These are phyloP conservation scores for Timema cristinae DNA, from an alignment of 2,888 invertebrate species.

Conservation along the genomic window DNA sequence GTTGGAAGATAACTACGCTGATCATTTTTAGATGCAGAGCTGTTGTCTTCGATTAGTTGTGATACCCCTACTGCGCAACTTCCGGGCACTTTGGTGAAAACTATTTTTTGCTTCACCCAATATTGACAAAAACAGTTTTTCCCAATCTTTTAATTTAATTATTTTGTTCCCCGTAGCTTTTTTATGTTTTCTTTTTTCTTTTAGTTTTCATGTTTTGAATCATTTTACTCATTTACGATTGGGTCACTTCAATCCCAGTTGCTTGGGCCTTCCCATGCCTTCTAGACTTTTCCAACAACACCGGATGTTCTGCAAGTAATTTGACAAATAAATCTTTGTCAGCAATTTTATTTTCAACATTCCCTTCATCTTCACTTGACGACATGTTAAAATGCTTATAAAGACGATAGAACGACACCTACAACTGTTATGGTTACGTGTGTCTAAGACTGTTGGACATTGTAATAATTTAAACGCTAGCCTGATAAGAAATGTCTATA, in stretches of 20 bases:
- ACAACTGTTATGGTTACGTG: background rate
- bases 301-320: constrained; percentile 12
- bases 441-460: too few species aligned
- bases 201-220: background rate
- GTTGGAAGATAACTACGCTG: background rate
- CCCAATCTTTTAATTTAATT: background rate
- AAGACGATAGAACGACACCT: background rate
- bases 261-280: background rate
- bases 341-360: background rate
- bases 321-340: background rate
- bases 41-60: background rate
- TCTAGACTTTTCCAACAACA: background rate
- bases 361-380: too few species aligned
- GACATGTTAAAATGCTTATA: background rate
- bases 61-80: background rate
- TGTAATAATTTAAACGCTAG: too few species aligned
- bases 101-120: background rate
- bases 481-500: too few species aligned
- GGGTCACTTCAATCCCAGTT: background rate
- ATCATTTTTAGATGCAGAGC: background rate
- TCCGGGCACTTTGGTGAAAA: too few species aligned
- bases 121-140: background rate
- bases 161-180: background rate
- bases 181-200: background rate
- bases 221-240: background rate